A percentile compares a stretch with the other conserved stretches of the same genome.
Evolutionary conservation across 2,888 invertebrate species (phyloP).

Genomic region (Aethes cnicana): DNA sequence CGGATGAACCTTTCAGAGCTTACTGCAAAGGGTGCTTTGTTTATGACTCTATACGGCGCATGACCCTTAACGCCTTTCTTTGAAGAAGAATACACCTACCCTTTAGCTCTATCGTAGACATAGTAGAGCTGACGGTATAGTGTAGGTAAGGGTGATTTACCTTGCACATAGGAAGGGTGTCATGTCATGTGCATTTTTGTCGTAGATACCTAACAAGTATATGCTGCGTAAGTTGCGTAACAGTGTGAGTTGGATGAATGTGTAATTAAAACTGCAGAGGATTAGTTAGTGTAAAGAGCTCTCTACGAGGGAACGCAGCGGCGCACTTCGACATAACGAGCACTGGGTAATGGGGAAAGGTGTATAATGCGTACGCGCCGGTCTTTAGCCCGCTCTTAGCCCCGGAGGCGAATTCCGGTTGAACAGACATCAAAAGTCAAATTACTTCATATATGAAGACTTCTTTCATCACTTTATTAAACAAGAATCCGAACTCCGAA

Average conservation of each 20-base stretch:
- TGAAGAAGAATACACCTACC: constrained; percentile 12
- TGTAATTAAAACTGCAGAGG: constrained; percentile 30
- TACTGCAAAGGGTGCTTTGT: constrained; percentile 2
- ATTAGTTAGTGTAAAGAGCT: constrained; percentile 30
- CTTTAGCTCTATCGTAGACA: not conserved
- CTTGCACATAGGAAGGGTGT: not conserved
- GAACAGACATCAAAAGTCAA: not conserved
- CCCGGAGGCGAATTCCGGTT: constrained; percentile 2
- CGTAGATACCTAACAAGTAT: constrained; percentile 6
- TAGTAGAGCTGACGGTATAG: not conserved
- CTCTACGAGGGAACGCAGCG: constrained; percentile 32
- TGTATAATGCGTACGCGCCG: constrained; percentile 21
- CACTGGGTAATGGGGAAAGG: constrained; percentile 33
- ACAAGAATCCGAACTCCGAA: too few species aligned
- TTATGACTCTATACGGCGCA: not conserved
- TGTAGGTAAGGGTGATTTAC: not conserved
- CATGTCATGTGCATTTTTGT: not conserved
- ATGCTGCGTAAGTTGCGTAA: constrained; percentile 3
- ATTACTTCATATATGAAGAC: constrained; percentile 1
- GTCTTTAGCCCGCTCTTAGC: constrained; percentile 1
- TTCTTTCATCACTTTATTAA: not conserved
- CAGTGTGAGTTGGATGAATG: not conserved
- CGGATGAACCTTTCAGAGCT: not conserved
- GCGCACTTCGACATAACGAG: constrained; percentile 49
- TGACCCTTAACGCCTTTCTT: constrained; percentile 1